A percentile compares a stretch with the other conserved stretches of the same genome.
Conservation (phyloP, 2,888 invertebrate genomes). For the Ptychoptera contaminata region DNA sequence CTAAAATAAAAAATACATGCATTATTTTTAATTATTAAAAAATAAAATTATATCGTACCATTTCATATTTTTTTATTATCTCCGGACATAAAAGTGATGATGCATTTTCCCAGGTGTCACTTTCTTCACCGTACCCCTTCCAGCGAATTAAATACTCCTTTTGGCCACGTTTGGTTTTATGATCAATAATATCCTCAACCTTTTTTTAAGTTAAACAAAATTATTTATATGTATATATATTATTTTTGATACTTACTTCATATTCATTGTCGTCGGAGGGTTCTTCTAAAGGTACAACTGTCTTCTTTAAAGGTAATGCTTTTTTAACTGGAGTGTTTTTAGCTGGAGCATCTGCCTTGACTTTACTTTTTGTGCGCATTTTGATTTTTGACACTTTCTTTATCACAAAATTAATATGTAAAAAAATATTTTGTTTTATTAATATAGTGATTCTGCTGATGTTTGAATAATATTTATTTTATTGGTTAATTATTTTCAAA, state of each 20-base stretch:
- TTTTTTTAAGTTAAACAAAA: slow-evolving; percentile 9
- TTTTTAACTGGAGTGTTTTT: slow-evolving; percentile 24
- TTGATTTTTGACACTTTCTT: too few relatives aligned
- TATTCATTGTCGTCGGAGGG: slow-evolving; percentile 33
- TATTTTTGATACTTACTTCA: slow-evolving; percentile 29
- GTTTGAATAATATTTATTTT: too few relatives aligned
- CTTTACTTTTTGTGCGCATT: slow-evolving; percentile 7
- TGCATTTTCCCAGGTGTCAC: slow-evolving; percentile 64
- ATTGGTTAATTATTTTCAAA: too few relatives aligned
- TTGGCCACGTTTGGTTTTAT: slow-evolving; percentile 50
- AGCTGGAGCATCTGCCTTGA: slow-evolving; percentile 17
- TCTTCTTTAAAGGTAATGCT: slow-evolving; percentile 11
- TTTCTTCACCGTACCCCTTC: slow-evolving; percentile 55
- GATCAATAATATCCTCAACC: slow-evolving; percentile 54
- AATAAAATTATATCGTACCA: too few relatives aligned
- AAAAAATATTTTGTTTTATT: too few relatives aligned
- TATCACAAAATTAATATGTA: too few relatives aligned
- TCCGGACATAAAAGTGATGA: slow-evolving; percentile 53
- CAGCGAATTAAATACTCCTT: slow-evolving; percentile 56
- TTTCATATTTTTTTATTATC: slow-evolving; percentile 39
- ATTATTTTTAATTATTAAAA: too few relatives aligned
- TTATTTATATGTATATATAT: slow-evolving; percentile 5
- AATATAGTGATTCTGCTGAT: too few relatives aligned
- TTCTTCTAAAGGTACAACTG: slow-evolving; percentile 15
- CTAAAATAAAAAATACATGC: too few relatives aligned